Evolutionary conservation across 2,113 vertebrate species (phyloP), one percentile per base, ranked within the genome.

Genomic region (Leucosticte australis): DNA sequence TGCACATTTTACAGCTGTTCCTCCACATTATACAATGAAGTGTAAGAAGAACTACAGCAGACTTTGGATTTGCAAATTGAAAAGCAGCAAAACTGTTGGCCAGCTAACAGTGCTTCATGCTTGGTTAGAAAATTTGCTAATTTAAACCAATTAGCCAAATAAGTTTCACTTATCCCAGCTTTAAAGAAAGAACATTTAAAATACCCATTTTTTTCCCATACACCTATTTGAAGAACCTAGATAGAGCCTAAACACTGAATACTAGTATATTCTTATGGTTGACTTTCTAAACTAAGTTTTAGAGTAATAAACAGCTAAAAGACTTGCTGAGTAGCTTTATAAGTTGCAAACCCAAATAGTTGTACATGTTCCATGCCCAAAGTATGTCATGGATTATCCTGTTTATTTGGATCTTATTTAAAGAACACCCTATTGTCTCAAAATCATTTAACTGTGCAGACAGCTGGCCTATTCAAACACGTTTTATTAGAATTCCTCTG

Each of bases 401-500:
- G 96, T 83, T 96, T 96, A 97, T 95, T 95, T 95, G 92, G 84
- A 95, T 94, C 94, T 95, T 94, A 95, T 95, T 96, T 97, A 97
- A 94, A 96, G 93, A 90, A 94, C 95, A 93, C 92, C 68, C 94
- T 86, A 97, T 97, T 97, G 96, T 96, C 95, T 96, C 94, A 93
- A 93, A 96, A 96, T 93, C 94, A 95, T 96, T 97, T 97, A 95
- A 90, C 93, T 97, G 92, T 93, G 95, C 95, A 93, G 95, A 97
- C 95, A 97, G 95, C 95, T 97, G 95, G 95, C 88, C 96, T 95
- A 97, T 97, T 96, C 95, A 96, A 96, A 97, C 95, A 93, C 90
- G 95, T 96, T 97, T 96, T 96, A 97, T 96, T 96, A 97, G 94
- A 96, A 97, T 96, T 96, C 96, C 96, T 96, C 92, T 94, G 95